These are phyloP conservation scores for Etia nguti DNA, from an alignment of 2,113 vertebrate genomes.

Conservation along the genomic window DNA sequence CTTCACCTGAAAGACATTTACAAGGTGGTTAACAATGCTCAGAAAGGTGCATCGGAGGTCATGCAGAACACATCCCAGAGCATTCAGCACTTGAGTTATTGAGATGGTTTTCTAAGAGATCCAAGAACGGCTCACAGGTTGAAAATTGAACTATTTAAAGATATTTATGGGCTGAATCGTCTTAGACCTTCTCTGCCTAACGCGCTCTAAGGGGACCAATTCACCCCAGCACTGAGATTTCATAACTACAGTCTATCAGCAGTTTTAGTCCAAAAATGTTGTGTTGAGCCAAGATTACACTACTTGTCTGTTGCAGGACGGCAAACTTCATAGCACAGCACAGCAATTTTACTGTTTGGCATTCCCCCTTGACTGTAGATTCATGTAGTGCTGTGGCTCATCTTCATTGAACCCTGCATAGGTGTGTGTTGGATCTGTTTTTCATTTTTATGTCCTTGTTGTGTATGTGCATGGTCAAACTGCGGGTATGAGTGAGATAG, in stretches of 20 bases:
- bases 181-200: not conserved
- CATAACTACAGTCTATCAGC: not conserved
- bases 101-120: not conserved
- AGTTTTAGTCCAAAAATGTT: not conserved
- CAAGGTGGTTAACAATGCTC: not conserved
- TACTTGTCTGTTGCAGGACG: not conserved
- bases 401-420: not conserved
- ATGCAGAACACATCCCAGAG: not conserved
- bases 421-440: not conserved
- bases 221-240: not conserved
- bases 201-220: not conserved
- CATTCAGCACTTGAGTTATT: not conserved
- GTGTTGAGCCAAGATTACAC: not conserved
- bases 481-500: not conserved
- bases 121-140: not conserved
- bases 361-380: not conserved
- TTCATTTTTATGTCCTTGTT: not conserved
- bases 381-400: not conserved
- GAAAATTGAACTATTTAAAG: not conserved
- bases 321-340: constrained; percentile 6
- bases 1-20: constrained; percentile 81
- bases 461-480: not conserved
- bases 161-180: not conserved
- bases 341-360: not conserved
- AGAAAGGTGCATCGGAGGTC: not conserved